phyloP scores from a whole-genome alignment of 2,113 vertebrate genomes.

The Acanthochromis polyacanthus region DNA sequence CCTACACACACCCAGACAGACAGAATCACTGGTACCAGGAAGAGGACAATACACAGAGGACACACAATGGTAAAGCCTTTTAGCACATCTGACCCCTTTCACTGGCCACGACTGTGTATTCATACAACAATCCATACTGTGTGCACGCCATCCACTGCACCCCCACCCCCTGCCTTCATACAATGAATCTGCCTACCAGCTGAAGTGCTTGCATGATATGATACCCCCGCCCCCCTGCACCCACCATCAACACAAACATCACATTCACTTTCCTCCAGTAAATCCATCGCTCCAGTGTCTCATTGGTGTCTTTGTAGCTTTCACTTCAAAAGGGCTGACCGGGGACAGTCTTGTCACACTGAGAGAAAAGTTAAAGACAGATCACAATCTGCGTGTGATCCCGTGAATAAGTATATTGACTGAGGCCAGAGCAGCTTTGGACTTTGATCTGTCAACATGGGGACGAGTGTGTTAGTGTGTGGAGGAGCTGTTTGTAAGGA shows the following conservation, averaged over 20 bases:
- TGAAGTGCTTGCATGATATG: constrained; percentile 46
- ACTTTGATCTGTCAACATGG: constrained; percentile 77
- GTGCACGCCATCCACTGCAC: constrained; percentile 5
- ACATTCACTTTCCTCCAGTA: constrained; percentile 49
- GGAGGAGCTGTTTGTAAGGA: background rate
- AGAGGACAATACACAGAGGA: constrained; percentile 48
- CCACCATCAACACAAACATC: constrained; percentile 63
- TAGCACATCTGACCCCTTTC: constrained; percentile 25
- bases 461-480: constrained; percentile 6
- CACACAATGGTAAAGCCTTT: constrained; percentile 17
- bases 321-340: constrained; percentile 55
- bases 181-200: constrained; percentile 57
- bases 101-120: constrained; percentile 22
- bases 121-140: constrained; percentile 46
- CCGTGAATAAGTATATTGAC: constrained; percentile 68
- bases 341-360: constrained; percentile 41
- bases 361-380: constrained; percentile 53
- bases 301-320: constrained; percentile 46
- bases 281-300: constrained; percentile 30
- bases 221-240: constrained; percentile 14
- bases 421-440: constrained; percentile 39
- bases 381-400: constrained; percentile 31
- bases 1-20: constrained; percentile 17
- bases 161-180: constrained; percentile 22
- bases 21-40: constrained; percentile 9